Percentiles rank a stretch among this genome's conserved stretches.
Evolutionary conservation across 1,140 invertebrate genomes (phyloP).

Genomic region (Drosophila ironensis): DNA sequence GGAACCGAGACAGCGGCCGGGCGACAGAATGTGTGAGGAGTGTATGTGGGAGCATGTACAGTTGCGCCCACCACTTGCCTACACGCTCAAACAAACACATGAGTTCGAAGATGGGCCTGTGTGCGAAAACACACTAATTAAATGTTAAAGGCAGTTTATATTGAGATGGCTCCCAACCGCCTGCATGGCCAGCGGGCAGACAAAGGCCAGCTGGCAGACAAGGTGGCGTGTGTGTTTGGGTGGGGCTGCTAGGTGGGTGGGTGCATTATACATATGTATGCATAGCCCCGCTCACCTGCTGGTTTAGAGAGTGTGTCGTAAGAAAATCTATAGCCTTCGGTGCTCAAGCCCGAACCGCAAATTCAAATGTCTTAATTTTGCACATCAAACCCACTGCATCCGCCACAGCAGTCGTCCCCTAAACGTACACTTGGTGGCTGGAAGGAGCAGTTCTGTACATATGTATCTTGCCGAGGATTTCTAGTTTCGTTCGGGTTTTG

Average conservation of each 20-base stretch:
- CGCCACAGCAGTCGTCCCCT: slow-evolving; percentile 7
- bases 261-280: slow-evolving; percentile 51
- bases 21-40: slow-evolving; percentile 2
- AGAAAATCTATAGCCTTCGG: slow-evolving; percentile 75
- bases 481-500: slow-evolving; percentile 62
- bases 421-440: neutral
- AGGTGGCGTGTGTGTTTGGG: slow-evolving; percentile 16
- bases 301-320: slow-evolving; percentile 48
- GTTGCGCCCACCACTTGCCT: slow-evolving; percentile 74
- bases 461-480: slow-evolving; percentile 58
- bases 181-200: slow-evolving; percentile 67
- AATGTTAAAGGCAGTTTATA: slow-evolving; percentile 80
- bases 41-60: slow-evolving; percentile 59
- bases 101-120: slow-evolving; percentile 31
- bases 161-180: slow-evolving; percentile 57
- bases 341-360: slow-evolving; percentile 63
- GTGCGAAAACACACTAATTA: slow-evolving; percentile 78
- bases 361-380: slow-evolving; percentile 77
- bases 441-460: slow-evolving; percentile 26
- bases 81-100: slow-evolving; percentile 39
- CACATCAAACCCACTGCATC: slow-evolving; percentile 74
- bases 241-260: slow-evolving; percentile 12
- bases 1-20: slow-evolving; percentile 15
- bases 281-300: slow-evolving; percentile 16
- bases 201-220: slow-evolving; percentile 11